A percentile compares a stretch with the other conserved stretches of the same genome.
Evolutionary conservation across 2,888 invertebrate species (phyloP).

Genomic region (Phaedon cochleariae): DNA sequence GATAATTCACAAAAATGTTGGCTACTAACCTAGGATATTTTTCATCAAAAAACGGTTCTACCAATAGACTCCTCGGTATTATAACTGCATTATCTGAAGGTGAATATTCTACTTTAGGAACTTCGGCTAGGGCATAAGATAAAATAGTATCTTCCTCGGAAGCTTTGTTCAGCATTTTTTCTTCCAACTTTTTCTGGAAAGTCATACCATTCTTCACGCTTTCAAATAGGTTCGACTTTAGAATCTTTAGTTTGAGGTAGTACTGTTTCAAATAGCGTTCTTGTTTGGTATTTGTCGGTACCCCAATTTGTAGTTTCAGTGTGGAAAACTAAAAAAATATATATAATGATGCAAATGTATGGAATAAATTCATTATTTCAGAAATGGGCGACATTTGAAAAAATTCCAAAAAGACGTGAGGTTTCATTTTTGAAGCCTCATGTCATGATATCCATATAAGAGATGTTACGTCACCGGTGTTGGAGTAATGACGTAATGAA

Average conservation of each 20-base stretch:
- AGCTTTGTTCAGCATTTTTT: constrained; percentile 55
- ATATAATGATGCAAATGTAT: not conserved
- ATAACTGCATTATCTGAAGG: constrained; percentile 62
- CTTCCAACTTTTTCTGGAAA: constrained; percentile 61
- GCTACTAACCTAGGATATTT: constrained; percentile 62
- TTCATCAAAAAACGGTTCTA: constrained; percentile 60
- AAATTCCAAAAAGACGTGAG: too few relatives aligned
- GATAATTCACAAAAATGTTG: too few relatives aligned
- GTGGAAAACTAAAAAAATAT: constrained; percentile 59
- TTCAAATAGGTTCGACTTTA: constrained; percentile 65
- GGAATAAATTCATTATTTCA: too few relatives aligned
- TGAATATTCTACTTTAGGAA: constrained; percentile 57
- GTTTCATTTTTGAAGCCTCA: too few relatives aligned
- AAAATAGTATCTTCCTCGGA: constrained; percentile 56
- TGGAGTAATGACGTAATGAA: too few relatives aligned
- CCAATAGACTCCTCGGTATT: constrained; percentile 62
- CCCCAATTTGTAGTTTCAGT: constrained; percentile 62
- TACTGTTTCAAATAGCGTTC: constrained; percentile 58
- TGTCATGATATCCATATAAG: too few relatives aligned
- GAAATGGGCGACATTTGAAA: too few relatives aligned
- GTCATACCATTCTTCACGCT: constrained; percentile 63
- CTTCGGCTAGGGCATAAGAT: constrained; percentile 37
- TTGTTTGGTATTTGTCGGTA: constrained; percentile 56
- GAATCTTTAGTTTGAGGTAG: constrained; percentile 61
- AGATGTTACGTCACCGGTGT: too few relatives aligned